These are phyloP conservation scores for Drosophila peninsularis DNA, from an alignment of 2,888 invertebrate species.

Conservation along the genomic window DNA sequence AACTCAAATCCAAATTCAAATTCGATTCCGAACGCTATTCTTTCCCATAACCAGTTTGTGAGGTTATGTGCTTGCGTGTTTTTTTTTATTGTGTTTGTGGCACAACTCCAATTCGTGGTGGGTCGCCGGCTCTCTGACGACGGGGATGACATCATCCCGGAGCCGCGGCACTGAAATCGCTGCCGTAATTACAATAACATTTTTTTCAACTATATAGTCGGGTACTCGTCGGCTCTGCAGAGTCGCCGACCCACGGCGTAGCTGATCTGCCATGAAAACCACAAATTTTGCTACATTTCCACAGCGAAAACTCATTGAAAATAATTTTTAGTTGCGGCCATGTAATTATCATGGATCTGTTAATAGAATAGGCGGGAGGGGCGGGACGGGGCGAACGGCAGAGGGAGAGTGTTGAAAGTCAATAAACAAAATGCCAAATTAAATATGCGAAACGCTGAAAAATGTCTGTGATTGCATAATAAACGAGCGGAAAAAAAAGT, in stretches of 20 bases:
- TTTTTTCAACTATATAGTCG: constrained; percentile 42
- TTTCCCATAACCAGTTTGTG: constrained; percentile 67
- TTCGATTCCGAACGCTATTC: constrained; percentile 36
- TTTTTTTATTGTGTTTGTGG: constrained; percentile 6
- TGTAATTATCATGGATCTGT: constrained; percentile 58
- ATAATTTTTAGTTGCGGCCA: constrained; percentile 32
- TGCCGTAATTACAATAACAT: constrained; percentile 74
- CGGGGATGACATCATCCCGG: constrained; percentile 67
- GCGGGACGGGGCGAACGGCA: not conserved
- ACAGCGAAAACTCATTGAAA: constrained; percentile 19
- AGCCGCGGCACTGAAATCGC: constrained; percentile 59
- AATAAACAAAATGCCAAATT: constrained; percentile 74
- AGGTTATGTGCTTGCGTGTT: constrained; percentile 15
- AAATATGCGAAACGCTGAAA: constrained; percentile 64
- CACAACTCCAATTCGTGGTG: constrained; percentile 61
- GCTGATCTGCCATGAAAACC: constrained; percentile 40
- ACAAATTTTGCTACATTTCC: constrained; percentile 40
- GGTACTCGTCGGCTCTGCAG: constrained; percentile 17
- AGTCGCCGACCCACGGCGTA: not conserved
- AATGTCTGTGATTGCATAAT: constrained; percentile 73
- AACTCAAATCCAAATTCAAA: constrained; percentile 38
- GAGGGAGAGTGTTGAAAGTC: constrained; percentile 32
- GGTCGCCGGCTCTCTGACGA: constrained; percentile 41
- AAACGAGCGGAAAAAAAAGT: constrained; percentile 39
- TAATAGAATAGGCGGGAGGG: constrained; percentile 31